phyloP scores from a whole-genome alignment of 2,888 invertebrate species.

The Morinoia aosen region DNA sequence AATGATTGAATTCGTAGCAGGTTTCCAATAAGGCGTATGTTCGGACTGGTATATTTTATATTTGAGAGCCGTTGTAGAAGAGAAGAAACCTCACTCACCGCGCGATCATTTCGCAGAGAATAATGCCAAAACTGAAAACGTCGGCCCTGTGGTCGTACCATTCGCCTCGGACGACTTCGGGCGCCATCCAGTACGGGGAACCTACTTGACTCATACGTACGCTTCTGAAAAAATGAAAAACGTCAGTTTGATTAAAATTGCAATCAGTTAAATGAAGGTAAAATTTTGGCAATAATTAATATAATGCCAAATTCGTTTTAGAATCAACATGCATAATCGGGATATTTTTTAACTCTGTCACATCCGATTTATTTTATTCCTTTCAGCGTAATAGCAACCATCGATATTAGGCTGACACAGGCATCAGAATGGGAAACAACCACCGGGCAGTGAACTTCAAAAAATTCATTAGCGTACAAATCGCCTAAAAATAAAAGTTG shows the following conservation, averaged over 20 bases:
- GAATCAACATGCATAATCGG: background rate
- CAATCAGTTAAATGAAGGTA: background rate
- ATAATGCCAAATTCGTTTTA: background rate
- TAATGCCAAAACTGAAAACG: conserved; percentile 96
- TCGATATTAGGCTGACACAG: no score
- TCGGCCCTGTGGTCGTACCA: conserved; percentile 94
- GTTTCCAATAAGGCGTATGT: no score
- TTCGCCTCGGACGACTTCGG: conserved; percentile 93
- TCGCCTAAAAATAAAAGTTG: no score
- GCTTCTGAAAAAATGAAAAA: conserved; percentile 42
- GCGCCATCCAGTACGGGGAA: conserved; percentile 99
- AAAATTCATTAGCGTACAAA: no score
- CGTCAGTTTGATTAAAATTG: background rate
- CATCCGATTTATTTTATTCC: no score
- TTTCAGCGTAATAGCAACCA: no score
- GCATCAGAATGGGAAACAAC: no score
- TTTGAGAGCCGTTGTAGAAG: background rate
- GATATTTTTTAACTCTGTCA: no score
- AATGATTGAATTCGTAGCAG: no score
- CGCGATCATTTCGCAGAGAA: conserved; percentile 95
- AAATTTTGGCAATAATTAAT: background rate
- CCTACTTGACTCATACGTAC: conserved; percentile 79
- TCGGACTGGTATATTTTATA: no score
- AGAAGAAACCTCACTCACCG: conserved; percentile 73
- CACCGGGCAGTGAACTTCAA: no score